phyloP scores from a whole-genome alignment of 2,797 vertebrate species.

The Ctenopoma multispine region DNA sequence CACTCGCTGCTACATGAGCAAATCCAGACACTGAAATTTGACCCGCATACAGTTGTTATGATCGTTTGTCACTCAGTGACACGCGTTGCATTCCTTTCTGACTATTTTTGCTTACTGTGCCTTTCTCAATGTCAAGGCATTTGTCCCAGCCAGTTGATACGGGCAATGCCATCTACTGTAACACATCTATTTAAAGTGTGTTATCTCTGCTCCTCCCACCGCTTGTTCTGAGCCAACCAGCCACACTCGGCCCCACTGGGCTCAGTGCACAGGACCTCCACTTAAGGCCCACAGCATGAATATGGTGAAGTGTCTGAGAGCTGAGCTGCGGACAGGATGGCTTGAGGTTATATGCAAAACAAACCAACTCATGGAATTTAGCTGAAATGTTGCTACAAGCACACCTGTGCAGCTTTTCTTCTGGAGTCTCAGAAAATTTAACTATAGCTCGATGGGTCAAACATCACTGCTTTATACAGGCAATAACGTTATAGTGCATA shows the following conservation, averaged over 20 bases:
- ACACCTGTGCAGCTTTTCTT: background rate
- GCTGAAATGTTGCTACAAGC: conserved; percentile 28
- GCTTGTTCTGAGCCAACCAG: conserved; percentile 23
- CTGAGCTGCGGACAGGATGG: conserved; percentile 29
- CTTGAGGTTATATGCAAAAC: conserved; percentile 61
- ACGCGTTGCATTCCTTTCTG: conserved; percentile 8
- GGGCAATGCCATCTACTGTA: conserved; percentile 58
- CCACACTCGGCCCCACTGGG: conserved; percentile 30
- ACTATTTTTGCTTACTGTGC: conserved; percentile 41
- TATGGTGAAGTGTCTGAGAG: conserved; percentile 7
- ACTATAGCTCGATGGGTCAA: conserved; percentile 18
- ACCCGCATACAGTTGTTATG: conserved; percentile 39
- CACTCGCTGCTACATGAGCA: conserved; percentile 36
- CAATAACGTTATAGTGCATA: conserved; percentile 4
- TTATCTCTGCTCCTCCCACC: conserved; percentile 53
- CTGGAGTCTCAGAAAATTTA: background rate
- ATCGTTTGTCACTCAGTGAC: conserved; percentile 38
- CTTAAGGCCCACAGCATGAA: conserved; percentile 11
- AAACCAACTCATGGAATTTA: conserved; percentile 6
- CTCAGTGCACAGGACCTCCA: conserved; percentile 11
- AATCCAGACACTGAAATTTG: conserved; percentile 57
- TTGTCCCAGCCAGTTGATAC: conserved; percentile 77
- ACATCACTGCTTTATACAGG: conserved; percentile 3
- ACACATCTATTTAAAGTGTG: conserved; percentile 81
- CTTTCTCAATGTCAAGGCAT: conserved; percentile 69